Evolutionary conservation across 2,888 invertebrate genomes (phyloP).

Genomic region (Hermaeophaga mercurialis): DNA sequence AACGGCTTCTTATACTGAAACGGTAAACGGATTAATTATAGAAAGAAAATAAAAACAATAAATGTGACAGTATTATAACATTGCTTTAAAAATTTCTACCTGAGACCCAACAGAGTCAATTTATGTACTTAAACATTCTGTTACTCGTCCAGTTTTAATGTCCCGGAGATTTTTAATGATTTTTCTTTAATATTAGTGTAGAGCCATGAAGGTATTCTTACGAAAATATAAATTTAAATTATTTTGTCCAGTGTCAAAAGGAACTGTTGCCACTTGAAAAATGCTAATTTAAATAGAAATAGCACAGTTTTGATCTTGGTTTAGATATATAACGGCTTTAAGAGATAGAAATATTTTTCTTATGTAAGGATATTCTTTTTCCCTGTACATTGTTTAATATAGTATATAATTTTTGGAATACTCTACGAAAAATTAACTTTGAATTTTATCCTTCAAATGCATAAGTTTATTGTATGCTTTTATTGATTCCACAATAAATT

Average conservation of each 20-base stretch:
- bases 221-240: not conserved
- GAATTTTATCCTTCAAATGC: no score
- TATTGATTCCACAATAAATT: no score
- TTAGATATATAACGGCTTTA: no score
- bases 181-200: not conserved
- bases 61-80: not conserved
- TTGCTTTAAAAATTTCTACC: not conserved
- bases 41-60: not conserved
- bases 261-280: no score
- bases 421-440: no score
- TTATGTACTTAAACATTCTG: not conserved
- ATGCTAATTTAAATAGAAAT: no score
- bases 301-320: no score
- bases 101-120: not conserved
- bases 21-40: not conserved
- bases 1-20: not conserved
- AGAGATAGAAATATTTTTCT: no score
- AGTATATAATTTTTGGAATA: no score
- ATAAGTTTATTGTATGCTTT: no score
- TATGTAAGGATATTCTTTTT: no score
- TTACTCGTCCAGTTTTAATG: not conserved
- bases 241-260: not conserved
- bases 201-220: not conserved
- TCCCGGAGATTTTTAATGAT: not conserved
- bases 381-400: no score